Evolutionary conservation across 1,140 invertebrate species (phyloP), one percentile per base, ranked within the genome.

Genomic region (Sminthurides bifidus): DNA sequence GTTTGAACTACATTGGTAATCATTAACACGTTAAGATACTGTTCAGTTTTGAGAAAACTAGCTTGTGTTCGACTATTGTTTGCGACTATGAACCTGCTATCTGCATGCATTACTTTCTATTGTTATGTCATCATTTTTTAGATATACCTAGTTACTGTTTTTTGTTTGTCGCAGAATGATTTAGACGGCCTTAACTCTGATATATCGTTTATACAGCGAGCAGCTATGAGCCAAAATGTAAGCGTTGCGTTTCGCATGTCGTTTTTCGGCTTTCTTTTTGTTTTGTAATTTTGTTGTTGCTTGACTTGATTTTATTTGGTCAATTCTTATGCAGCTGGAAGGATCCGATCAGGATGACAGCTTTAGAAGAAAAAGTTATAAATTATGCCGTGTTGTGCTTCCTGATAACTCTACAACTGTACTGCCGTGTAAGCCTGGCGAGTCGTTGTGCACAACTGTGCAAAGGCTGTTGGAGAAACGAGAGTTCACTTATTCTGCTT

Each of bases 341-440:
- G 50, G 45, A 1, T 65, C 63, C 24, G 63, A 65, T 49, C 53
- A 56, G 14, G 58, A 65, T 30, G 63, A 61, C 40, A 48, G 45
- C 8, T 56, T 56, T 21, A 31, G 60, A 38, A 59, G 60, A 31
- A 52, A 60, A 35, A 64, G 65, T 55, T 66, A 63, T 37, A 65
- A 65, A 60, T 71, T 92, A 48, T 93, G 89, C 73, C 81, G 91
- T 52, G 85, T 96, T 41, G 81, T 89, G 66, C 75, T 95, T 50
- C 88, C 87, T 3, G 90, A 92, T 73, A 83, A 84, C 43, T 88
- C 89, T 24, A 92, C 90, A 12, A 91, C 91, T 4, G 90, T 95
- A 59, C 85, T 94, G 44, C 81, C 83, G 66, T 81, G 82, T 15
- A 78, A 77, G 69, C 75, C 75, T 68, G 80, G 77, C 29, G 83